Percentiles rank a stretch among this genome's conserved stretches.
Evolutionary conservation across 2,113 vertebrate species (phyloP).

Genomic region (Nyctibius bracteatus): DNA sequence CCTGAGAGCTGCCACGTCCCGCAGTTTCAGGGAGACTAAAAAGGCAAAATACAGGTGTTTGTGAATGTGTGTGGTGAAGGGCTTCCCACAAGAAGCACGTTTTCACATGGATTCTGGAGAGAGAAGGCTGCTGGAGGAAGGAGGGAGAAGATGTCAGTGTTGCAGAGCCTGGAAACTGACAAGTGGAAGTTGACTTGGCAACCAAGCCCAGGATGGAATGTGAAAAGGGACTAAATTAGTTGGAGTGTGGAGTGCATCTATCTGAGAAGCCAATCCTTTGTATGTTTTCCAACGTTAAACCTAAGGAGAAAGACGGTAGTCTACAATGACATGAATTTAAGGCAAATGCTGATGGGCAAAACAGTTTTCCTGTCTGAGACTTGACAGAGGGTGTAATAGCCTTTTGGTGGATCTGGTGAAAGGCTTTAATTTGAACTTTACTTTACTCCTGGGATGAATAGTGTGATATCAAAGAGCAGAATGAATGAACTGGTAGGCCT

Average conservation of each 20-base stretch:
- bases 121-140: not conserved
- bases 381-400: fast-evolving
- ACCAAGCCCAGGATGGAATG: fast-evolving
- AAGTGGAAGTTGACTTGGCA: not conserved
- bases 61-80: fast-evolving
- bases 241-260: not conserved
- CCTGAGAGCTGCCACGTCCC: fast-evolving
- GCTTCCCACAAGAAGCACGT: fast-evolving
- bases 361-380: not conserved
- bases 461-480: not conserved
- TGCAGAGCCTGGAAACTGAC: not conserved
- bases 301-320: not conserved
- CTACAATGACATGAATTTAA: fast-evolving
- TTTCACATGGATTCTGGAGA: fast-evolving
- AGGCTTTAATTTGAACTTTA: not conserved
- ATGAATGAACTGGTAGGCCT: not conserved
- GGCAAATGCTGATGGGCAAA: not conserved
- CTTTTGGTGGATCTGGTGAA: not conserved
- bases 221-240: fast-evolving
- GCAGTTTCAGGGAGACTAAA: fast-evolving
- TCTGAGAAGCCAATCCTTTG: not conserved
- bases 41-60: fast-evolving
- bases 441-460: not conserved
- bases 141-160: fast-evolving
- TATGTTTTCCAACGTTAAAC: not conserved